These are phyloP conservation scores for Cephus spinipes DNA, from an alignment of 2,888 invertebrate species.

Conservation along the genomic window DNA sequence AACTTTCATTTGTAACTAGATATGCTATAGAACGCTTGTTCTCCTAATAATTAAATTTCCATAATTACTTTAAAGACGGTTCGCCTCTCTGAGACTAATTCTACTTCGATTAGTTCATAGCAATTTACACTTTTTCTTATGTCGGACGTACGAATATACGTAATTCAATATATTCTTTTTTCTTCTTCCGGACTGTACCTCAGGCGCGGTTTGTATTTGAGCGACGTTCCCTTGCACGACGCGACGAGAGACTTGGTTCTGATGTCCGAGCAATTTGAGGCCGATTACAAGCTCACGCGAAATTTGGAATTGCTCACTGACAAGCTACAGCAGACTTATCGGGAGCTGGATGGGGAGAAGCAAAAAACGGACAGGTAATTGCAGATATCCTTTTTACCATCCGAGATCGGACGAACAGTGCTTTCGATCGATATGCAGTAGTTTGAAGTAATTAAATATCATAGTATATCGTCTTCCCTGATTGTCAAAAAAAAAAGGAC, in stretches of 20 bases:
- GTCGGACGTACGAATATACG: neutral
- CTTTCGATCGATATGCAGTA: neutral
- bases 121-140: neutral
- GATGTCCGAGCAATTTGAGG: conserved; percentile 96
- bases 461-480: neutral
- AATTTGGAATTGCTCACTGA: conserved; percentile 94
- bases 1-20: conserved; percentile 27
- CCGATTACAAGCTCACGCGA: conserved; percentile 94
- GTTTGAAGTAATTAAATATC: neutral
- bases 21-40: neutral
- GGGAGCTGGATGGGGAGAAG: conserved; percentile 93
- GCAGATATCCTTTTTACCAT: neutral
- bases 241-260: conserved; percentile 95
- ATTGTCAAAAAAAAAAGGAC: neutral
- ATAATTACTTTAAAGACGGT: neutral
- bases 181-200: conserved; percentile 31
- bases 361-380: conserved; percentile 92
- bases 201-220: conserved; percentile 91
- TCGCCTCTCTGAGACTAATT: neutral
- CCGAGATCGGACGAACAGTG: neutral
- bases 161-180: neutral
- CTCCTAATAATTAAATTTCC: neutral
- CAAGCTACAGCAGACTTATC: conserved; percentile 93
- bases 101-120: neutral
- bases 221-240: conserved; percentile 95